Conservation (phyloP, 2,113 vertebrate species). For the Phaethornis superciliosus region DNA sequence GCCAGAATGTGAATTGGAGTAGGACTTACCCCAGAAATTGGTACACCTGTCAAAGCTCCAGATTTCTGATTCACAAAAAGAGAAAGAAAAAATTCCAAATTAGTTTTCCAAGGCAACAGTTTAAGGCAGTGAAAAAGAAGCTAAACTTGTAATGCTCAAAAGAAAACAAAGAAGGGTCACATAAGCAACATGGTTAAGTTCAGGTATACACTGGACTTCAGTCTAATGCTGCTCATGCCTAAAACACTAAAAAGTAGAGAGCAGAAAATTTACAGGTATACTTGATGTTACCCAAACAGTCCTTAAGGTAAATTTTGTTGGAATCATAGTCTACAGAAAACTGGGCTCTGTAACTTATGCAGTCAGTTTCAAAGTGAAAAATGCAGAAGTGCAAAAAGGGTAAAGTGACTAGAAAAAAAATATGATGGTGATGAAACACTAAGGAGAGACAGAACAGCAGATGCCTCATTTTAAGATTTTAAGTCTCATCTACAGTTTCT, state of each 20-base stretch:
- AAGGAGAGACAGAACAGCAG: not conserved
- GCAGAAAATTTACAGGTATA: not conserved
- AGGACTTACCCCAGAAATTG: constrained; percentile 94
- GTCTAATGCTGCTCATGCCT: not conserved
- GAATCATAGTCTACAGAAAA: not conserved
- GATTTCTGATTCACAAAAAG: constrained; percentile 81
- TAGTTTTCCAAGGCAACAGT: not conserved
- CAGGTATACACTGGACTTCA: not conserved
- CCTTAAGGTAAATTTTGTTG: not conserved
- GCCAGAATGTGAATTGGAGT: not conserved
- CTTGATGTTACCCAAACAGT: not conserved
- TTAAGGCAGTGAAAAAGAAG: not conserved
- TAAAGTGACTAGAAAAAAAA: not conserved
- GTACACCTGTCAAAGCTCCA: constrained; percentile 87
- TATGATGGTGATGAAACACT: not conserved
- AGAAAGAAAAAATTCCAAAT: not conserved
- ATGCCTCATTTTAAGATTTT: not conserved
- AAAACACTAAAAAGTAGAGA: not conserved
- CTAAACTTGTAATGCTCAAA: not conserved
- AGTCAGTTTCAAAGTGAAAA: not conserved
- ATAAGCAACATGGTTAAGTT: not conserved
- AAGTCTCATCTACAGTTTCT: not conserved
- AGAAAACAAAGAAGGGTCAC: not conserved
- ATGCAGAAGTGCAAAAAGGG: not conserved
- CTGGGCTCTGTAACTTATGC: not conserved